Conservation (phyloP, 2,797 vertebrate genomes). For the Crocodylus rhombifer region DNA sequence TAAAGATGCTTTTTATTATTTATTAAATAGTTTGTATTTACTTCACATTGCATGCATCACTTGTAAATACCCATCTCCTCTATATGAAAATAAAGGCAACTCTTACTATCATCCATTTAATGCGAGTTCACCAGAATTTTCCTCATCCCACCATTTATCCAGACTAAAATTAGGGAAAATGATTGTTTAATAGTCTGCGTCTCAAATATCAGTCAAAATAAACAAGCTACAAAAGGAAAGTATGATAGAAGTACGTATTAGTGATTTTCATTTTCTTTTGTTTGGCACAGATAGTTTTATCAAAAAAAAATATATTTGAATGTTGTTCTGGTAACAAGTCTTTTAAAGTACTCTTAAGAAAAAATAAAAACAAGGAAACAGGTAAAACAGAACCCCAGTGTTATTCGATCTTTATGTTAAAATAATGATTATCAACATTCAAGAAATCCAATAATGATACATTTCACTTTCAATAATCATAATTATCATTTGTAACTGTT, state of each 20-base stretch:
- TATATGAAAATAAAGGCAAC: conserved; percentile 47
- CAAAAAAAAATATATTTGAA: conserved; percentile 44
- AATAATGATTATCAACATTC: conserved; percentile 19
- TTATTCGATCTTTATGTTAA: neutral
- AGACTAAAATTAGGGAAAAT: conserved; percentile 15
- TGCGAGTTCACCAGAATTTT: conserved; percentile 59
- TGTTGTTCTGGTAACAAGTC: conserved; percentile 9
- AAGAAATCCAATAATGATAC: conserved; percentile 12
- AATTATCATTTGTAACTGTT: neutral
- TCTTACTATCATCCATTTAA: conserved; percentile 57
- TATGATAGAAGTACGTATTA: conserved; percentile 1
- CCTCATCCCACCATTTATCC: conserved; percentile 12
- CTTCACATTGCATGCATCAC: conserved; percentile 51
- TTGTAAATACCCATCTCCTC: neutral
- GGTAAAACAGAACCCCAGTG: neutral
- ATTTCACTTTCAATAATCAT: conserved; percentile 31
- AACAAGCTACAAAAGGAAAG: conserved; percentile 26
- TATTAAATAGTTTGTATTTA: conserved; percentile 46
- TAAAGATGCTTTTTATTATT: neutral
- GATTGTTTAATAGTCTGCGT: conserved; percentile 22
- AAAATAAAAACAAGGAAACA: conserved; percentile 6
- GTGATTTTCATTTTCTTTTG: conserved; percentile 34
- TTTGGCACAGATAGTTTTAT: conserved; percentile 12
- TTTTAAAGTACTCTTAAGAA: neutral
- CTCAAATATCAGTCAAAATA: conserved; percentile 44